Conservation (phyloP, 35 echinoderm and acorn worm genomes). For the Amphiura filiformis region DNA sequence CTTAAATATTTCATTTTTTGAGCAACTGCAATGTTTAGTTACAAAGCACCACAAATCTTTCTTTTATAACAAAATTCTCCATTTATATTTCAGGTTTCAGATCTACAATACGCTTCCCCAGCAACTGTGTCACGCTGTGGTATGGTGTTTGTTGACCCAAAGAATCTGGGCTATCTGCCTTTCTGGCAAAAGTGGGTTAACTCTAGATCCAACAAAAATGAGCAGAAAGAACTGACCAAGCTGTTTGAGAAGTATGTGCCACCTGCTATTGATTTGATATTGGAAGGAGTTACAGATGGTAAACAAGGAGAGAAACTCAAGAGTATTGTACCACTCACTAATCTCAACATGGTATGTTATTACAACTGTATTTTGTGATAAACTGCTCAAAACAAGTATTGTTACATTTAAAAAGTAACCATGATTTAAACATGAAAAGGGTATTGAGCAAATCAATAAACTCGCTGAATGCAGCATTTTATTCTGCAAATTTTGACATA, state of each 20-base stretch:
- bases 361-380: not conserved
- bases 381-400: no score
- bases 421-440: no score
- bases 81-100: constrained; percentile 72
- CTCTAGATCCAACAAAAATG: constrained; percentile 59
- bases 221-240: constrained; percentile 70
- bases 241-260: constrained; percentile 99
- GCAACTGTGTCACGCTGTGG: constrained; percentile 97
- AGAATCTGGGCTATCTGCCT: constrained; percentile 94
- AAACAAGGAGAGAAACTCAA: constrained; percentile 95
- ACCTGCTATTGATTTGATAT: constrained; percentile 73
- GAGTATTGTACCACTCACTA: constrained; percentile 92
- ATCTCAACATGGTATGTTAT: constrained; percentile 82
- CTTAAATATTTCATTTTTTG: no score
- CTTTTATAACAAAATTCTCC: no score
- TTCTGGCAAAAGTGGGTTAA: constrained; percentile 98
- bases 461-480: no score
- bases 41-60: no score
- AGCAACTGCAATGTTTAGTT: no score
- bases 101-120: constrained; percentile 97
- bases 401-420: no score
- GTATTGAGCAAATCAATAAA: no score
- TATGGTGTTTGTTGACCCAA: constrained; percentile 99
- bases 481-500: no score
- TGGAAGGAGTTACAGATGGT: constrained; percentile 94